Conservation (phyloP, 2,113 vertebrate genomes). For the Laticauda colubrina region DNA sequence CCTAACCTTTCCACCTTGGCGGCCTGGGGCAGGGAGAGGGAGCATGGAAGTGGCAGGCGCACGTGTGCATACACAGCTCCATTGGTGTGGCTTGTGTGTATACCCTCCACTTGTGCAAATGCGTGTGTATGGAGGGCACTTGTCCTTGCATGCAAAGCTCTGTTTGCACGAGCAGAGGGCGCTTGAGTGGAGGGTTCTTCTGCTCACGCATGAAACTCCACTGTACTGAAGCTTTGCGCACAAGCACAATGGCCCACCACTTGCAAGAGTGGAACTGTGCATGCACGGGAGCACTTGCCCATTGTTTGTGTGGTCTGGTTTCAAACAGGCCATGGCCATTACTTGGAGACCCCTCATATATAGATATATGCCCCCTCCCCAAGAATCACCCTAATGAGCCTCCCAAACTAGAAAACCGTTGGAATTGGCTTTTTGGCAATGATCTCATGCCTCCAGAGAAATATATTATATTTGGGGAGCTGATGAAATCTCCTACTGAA, state of each 20-base stretch:
- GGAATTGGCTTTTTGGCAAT: neutral
- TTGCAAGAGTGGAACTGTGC: neutral
- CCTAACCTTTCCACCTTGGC: neutral
- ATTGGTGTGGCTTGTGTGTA: neutral
- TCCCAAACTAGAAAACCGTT: neutral
- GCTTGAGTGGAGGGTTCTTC: neutral
- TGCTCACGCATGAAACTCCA: too few species aligned
- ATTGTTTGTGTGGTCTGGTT: rapidly evolving
- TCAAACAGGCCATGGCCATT: neutral
- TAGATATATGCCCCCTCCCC: neutral
- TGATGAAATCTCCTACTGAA: neutral
- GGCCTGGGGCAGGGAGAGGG: neutral
- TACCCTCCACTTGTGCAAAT: too few species aligned
- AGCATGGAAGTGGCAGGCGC: neutral
- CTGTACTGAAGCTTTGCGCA: neutral
- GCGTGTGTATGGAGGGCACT: too few species aligned
- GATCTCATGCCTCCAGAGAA: neutral
- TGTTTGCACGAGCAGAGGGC: too few species aligned
- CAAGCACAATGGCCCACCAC: neutral
- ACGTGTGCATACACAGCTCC: neutral
- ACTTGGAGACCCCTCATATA: neutral
- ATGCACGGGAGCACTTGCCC: rapidly evolving
- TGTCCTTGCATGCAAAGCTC: too few species aligned
- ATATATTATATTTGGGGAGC: neutral
- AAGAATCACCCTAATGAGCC: neutral